Conservation (phyloP, 2,888 invertebrate species). For the Archips crataeganus region DNA sequence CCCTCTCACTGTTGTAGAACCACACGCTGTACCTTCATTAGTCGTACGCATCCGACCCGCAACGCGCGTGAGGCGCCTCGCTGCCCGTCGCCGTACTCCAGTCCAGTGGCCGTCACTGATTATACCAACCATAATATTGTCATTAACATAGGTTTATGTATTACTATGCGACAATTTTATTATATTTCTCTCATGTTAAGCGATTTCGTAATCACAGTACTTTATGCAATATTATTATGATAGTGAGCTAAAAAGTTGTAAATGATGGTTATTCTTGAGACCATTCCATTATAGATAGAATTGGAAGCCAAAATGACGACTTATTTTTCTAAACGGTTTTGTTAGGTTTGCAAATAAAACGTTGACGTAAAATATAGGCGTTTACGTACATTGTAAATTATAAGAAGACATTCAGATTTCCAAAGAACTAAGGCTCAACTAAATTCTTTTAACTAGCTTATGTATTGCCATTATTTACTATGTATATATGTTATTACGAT, state of each 20-base stretch:
- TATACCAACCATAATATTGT: conserved; percentile 36
- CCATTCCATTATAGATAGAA: conserved; percentile 83
- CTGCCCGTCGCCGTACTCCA: neutral
- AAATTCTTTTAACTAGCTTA: conserved; percentile 74
- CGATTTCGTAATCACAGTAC: conserved; percentile 55
- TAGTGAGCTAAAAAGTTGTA: conserved; percentile 61
- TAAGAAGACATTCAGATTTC: conserved; percentile 79
- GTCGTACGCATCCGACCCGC: neutral
- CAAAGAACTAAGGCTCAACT: conserved; percentile 84
- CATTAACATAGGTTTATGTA: conserved; percentile 52
- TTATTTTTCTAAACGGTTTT: conserved; percentile 85
- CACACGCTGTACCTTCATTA: neutral
- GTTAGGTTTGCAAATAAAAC: conserved; percentile 81
- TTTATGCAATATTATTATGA: conserved; percentile 57
- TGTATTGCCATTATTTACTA: conserved; percentile 57
- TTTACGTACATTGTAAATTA: conserved; percentile 59
- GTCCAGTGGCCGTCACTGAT: neutral
- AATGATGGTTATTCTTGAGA: conserved; percentile 78
- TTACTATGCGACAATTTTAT: conserved; percentile 40
- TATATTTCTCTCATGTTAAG: conserved; percentile 48
- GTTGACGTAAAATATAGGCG: conserved; percentile 77
- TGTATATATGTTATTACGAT: conserved; percentile 49
- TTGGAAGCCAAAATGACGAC: conserved; percentile 84
- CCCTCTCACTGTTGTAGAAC: neutral
- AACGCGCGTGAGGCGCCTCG: neutral